Percentiles rank a stretch among this genome's conserved stretches.
Evolutionary conservation across 2,113 vertebrate species (phyloP).

Genomic region (Peucedramus taeniatus): DNA sequence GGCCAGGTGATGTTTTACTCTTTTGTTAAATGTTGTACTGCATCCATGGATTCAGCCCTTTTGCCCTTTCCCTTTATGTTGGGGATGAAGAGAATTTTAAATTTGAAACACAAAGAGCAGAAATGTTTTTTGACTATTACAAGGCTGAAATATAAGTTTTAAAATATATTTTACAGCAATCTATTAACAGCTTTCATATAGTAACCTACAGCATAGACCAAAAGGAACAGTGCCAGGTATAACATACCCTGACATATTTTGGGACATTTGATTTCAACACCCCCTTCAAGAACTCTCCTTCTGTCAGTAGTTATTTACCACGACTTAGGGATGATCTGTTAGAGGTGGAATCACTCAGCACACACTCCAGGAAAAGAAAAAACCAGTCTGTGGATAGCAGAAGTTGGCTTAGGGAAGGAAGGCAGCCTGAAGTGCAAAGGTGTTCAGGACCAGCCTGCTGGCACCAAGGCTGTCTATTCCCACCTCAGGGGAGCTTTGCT

Average conservation of each 20-base stretch:
- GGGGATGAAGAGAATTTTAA: not conserved
- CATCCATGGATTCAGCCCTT: not conserved
- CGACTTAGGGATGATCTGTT: not conserved
- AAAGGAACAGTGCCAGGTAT: not conserved
- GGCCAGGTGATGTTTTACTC: not conserved
- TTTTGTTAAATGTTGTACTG: not conserved
- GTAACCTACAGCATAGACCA: fast-evolving
- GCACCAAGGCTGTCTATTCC: not conserved
- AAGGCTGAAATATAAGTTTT: not conserved
- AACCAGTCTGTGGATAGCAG: not conserved
- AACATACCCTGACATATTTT: not conserved
- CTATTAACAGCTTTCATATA: not conserved
- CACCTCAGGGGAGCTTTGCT: not conserved
- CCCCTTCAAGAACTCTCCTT: not conserved
- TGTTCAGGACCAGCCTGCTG: not conserved
- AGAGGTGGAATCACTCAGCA: not conserved
- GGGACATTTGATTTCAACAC: not conserved
- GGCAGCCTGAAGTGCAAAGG: not conserved
- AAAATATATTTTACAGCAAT: not conserved
- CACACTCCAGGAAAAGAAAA: not conserved
- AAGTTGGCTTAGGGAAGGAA: not conserved
- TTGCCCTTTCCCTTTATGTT: fast-evolving
- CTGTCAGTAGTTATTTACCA: not conserved
- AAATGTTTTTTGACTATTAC: not conserved
- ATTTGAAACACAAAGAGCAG: not conserved